phyloP scores from a whole-genome alignment of 2,797 vertebrate genomes.

The Notoglanidium macrostoma region DNA sequence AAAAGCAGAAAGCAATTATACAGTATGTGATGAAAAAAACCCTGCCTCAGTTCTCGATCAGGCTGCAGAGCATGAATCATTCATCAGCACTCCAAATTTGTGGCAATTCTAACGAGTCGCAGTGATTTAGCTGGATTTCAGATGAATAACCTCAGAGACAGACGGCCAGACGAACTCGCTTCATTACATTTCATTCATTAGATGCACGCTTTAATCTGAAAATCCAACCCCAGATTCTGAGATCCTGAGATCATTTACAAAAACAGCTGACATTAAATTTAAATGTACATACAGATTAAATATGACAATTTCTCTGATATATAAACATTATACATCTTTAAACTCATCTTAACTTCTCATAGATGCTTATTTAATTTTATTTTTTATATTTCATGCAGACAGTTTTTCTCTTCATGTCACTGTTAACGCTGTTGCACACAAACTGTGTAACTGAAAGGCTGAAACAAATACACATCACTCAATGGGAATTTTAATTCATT shows the following conservation, averaged over 20 bases:
- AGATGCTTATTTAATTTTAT: background rate
- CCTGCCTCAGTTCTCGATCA: constrained; percentile 52
- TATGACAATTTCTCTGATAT: background rate
- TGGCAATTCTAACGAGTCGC: constrained; percentile 12
- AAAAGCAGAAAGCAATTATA: constrained; percentile 67
- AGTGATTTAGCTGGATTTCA: constrained; percentile 31
- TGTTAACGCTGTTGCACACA: background rate
- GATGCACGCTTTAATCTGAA: background rate
- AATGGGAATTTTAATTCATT: background rate
- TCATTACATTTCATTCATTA: constrained; percentile 28
- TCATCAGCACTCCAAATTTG: constrained; percentile 21
- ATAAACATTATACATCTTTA: constrained; percentile 6
- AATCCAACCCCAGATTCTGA: background rate
- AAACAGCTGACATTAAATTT: background rate
- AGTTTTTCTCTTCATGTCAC: background rate
- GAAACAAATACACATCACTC: background rate
- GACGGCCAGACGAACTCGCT: constrained; percentile 9
- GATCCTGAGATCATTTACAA: background rate
- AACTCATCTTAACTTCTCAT: background rate
- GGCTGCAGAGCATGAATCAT: constrained; percentile 19
- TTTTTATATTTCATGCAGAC: background rate
- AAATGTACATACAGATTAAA: background rate
- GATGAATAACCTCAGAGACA: constrained; percentile 15
- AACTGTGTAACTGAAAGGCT: too few species aligned
- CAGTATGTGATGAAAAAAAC: constrained; percentile 60